phyloP scores from a whole-genome alignment of 2,888 invertebrate species.

The Germaria angustata region DNA sequence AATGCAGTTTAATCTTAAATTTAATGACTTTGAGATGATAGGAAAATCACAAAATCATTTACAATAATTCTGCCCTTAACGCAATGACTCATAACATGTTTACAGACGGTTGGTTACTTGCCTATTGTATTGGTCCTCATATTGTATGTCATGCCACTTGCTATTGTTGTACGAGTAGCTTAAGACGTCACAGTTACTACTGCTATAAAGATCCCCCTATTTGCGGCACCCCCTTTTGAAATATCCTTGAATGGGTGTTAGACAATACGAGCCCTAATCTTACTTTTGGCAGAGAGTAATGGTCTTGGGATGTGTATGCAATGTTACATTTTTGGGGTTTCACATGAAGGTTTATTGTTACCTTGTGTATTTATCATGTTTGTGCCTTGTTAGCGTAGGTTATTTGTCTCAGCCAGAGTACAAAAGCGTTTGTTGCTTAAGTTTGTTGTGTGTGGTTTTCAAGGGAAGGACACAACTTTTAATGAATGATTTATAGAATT shows the following conservation, averaged over 20 bases:
- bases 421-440: background rate
- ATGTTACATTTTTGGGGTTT: background rate
- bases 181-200: background rate
- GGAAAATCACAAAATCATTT: slow-evolving; percentile 53
- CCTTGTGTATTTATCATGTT: slow-evolving; percentile 1
- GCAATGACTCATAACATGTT: slow-evolving; percentile 46
- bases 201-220: background rate
- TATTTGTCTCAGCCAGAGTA: background rate
- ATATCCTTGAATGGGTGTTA: slow-evolving; percentile 2
- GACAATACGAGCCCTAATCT: slow-evolving; percentile 11
- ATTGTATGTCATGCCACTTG: slow-evolving; percentile 12
- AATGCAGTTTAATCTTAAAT: slow-evolving; percentile 76
- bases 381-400: background rate
- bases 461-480: too few species aligned
- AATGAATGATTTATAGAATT: too few species aligned
- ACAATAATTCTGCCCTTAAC: slow-evolving; percentile 35
- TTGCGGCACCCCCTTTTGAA: background rate
- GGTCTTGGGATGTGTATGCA: slow-evolving; percentile 45
- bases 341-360: background rate
- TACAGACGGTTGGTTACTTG: background rate
- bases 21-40: slow-evolving; percentile 71
- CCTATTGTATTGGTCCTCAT: background rate
- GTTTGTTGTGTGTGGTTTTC: too few species aligned
- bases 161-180: background rate
- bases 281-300: slow-evolving; percentile 41